phyloP scores from a whole-genome alignment of 1,140 invertebrate species.

The Orius laevigatus region DNA sequence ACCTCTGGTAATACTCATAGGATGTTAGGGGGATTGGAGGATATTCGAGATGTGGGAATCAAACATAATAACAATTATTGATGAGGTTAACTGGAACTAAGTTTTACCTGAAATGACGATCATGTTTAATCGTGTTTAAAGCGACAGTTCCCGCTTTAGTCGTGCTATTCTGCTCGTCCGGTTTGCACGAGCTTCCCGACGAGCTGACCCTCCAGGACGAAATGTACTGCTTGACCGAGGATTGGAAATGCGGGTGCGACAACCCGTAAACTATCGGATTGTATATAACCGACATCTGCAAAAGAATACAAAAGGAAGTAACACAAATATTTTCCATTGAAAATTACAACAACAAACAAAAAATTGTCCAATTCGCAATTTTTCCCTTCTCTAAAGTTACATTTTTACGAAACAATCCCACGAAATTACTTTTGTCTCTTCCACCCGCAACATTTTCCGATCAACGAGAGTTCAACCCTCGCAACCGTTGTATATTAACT shows the following conservation, averaged over 20 bases:
- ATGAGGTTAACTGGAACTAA: no score
- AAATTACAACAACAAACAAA: not conserved
- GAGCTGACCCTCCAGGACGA: constrained; percentile 15
- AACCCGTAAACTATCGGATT: constrained; percentile 32
- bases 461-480: no score
- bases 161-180: not conserved
- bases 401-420: not conserved
- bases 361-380: no score
- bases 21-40: no score
- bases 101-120: constrained; percentile 8
- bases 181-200: no score
- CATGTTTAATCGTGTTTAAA: not conserved
- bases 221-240: constrained; percentile 21
- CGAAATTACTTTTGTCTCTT: not conserved
- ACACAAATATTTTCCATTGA: constrained; percentile 1
- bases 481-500: no score
- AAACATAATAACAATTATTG: no score
- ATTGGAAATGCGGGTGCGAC: constrained; percentile 28
- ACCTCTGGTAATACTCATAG: no score
- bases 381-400: no score
- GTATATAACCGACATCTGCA: constrained; percentile 28
- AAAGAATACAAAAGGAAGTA: not conserved
- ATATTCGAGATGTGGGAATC: no score
- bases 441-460: not conserved
- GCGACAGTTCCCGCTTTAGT: not conserved